These are phyloP conservation scores for Diprion similis DNA, from an alignment of 1,140 invertebrate genomes.

Conservation along the genomic window DNA sequence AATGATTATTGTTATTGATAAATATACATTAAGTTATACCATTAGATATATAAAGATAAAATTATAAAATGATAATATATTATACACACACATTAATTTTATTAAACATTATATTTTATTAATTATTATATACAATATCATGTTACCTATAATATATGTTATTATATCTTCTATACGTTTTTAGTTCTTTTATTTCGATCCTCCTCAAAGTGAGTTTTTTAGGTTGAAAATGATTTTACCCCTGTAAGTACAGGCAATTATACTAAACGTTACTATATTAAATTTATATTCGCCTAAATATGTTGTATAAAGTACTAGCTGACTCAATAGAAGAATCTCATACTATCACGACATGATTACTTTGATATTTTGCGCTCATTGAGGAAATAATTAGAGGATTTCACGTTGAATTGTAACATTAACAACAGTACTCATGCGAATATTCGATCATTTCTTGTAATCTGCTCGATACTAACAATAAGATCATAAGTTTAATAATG, in stretches of 20 bases:
- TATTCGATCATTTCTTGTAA: background rate
- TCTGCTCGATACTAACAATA: background rate
- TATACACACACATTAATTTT: constrained; percentile 54
- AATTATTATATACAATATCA: constrained; percentile 56
- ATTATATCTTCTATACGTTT: constrained; percentile 43
- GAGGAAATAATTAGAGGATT: too few relatives aligned
- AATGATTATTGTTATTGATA: constrained; percentile 1
- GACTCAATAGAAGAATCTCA: background rate
- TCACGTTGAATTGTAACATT: too few relatives aligned
- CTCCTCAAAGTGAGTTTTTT: background rate
- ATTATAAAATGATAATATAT: constrained; percentile 51
- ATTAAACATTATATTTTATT: constrained; percentile 59
- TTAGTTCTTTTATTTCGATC: background rate
- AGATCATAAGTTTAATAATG: constrained; percentile 3
- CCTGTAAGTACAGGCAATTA: background rate
- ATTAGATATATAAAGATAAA: background rate
- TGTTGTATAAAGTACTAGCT: background rate
- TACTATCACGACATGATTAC: background rate
- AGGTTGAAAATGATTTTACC: background rate
- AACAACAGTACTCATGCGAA: too few relatives aligned
- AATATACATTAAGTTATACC: background rate
- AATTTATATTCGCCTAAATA: background rate
- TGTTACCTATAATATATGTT: constrained; percentile 56
- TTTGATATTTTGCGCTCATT: too few relatives aligned
- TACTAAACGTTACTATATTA: background rate